phyloP scores from a whole-genome alignment of 2,888 invertebrate genomes.

The Pristionchus entomophagus region DNA sequence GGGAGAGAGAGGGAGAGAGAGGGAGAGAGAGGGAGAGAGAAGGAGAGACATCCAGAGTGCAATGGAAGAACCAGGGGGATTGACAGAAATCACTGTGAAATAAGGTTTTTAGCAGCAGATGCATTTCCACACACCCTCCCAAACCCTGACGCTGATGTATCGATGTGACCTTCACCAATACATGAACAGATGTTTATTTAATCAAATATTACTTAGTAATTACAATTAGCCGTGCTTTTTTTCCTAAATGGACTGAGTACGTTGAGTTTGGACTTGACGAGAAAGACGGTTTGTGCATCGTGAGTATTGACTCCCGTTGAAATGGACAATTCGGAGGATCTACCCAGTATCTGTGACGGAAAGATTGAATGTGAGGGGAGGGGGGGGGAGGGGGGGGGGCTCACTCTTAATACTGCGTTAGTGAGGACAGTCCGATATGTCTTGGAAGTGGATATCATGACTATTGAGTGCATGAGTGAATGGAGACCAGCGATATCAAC shows the following conservation, averaged over 20 bases:
- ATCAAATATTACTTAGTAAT: too few species aligned
- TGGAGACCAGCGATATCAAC: background rate
- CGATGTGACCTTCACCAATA: too few species aligned
- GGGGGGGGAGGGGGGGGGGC: too few species aligned
- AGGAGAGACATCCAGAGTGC: too few species aligned
- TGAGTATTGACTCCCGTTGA: background rate
- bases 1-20: too few species aligned
- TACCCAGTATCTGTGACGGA: background rate
- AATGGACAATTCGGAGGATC: background rate
- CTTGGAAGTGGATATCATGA: slow-evolving; percentile 11
- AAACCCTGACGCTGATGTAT: too few species aligned
- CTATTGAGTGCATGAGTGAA: background rate
- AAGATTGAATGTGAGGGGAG: background rate
- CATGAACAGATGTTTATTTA: too few species aligned
- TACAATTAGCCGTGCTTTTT: background rate
- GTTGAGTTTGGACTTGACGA: background rate
- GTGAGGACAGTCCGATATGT: background rate
- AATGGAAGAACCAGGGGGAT: too few species aligned
- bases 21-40: too few species aligned
- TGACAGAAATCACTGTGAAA: too few species aligned
- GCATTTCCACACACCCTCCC: too few species aligned
- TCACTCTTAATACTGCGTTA: background rate
- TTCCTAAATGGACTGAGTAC: background rate
- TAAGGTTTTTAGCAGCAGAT: too few species aligned
- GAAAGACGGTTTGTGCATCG: background rate